Base-by-base conservation (phyloP, 30 jellyfish, hydroid and myxozoan species). In the Aurelia sp. region DNA sequence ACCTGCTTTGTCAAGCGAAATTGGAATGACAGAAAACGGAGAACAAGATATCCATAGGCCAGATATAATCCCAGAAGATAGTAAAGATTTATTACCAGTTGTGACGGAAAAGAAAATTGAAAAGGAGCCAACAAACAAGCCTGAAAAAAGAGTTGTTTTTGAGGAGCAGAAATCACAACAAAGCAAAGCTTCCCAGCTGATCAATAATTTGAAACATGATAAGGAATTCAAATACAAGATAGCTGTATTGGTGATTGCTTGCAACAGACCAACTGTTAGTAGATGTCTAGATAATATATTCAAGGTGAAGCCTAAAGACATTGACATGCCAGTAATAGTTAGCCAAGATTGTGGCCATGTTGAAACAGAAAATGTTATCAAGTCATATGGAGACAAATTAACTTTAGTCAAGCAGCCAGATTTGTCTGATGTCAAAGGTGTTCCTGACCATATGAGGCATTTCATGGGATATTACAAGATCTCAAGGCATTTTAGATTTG, bases 311-410 rank as follows among this genome's bases (percentile, higher is more conserved):
- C 99, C 99, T 8, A 44, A 67, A 51, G 74, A 72, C 58, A 73
- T 80, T 8, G 82, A 90, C 20, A 74, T 96, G 33, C 98, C 98
- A 30, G 89, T 96, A n/a, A 67, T 96, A 50, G 99, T 96, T 16
- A 96, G 99, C 60, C 99, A 96, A 78, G 99, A 96, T 67, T 96
- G 99, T 81, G 99, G 99, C 0, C 89, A 96, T 87, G 68, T 52
- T 24, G 85, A 92, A 53, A 96, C 99, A 15, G 97, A 94, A 51
- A 78, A 82, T 27, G 99, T 96, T 18, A 96, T 96, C 18, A 63
- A 53, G 72, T 81, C 98, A 7, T 96, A 96, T 77, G 99, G 99
- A 20, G 82, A 86, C 16, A 74, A 87, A 76, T 78, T 96, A 15
- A 87, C 52, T n/a, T 86, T 78, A 21, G 79, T 90, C 33, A 86